Evolutionary conservation across 2,888 invertebrate genomes (phyloP).

Genomic region (Dromius quadrimaculatus): DNA sequence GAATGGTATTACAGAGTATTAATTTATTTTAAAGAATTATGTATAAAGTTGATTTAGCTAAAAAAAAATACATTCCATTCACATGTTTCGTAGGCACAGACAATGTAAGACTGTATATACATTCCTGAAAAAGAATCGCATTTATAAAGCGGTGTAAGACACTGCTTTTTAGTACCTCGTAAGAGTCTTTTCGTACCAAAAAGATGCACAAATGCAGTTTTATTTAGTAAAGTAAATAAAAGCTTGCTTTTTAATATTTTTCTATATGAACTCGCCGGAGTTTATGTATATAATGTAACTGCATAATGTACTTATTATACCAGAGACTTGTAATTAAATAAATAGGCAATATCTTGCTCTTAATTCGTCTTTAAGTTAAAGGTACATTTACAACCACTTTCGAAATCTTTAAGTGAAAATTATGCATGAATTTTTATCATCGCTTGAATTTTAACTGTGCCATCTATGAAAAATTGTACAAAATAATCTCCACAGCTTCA

Average conservation of each 20-base stretch:
- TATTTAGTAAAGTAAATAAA: slow-evolving; percentile 42
- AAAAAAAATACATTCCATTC: slow-evolving; percentile 34
- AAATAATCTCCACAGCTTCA: no score
- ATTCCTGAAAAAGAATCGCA: slow-evolving; percentile 35
- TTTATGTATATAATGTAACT: slow-evolving; percentile 38
- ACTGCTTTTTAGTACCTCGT: slow-evolving; percentile 46
- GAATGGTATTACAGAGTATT: slow-evolving; percentile 42
- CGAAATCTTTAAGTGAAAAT: no score
- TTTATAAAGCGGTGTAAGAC: slow-evolving; percentile 15
- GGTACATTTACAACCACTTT: no score
- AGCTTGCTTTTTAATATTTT: slow-evolving; percentile 50
- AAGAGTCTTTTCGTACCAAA: slow-evolving; percentile 49
- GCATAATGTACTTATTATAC: slow-evolving; percentile 1
- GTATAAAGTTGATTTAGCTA: slow-evolving; percentile 30
- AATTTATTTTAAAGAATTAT: slow-evolving; percentile 37
- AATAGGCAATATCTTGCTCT: no score
- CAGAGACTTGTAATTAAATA: no score
- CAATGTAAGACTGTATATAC: slow-evolving; percentile 44
- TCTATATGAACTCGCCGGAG: slow-evolving; percentile 43
- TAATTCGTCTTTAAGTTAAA: no score
- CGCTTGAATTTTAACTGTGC: no score
- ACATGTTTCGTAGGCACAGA: slow-evolving; percentile 36
- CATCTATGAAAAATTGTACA: no score
- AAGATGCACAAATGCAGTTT: slow-evolving; percentile 47
- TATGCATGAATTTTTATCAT: no score